A percentile compares a stretch with the other conserved stretches of the same genome.
Conservation (phyloP, 2,888 invertebrate genomes). For the Linnaemya vulpina region DNA sequence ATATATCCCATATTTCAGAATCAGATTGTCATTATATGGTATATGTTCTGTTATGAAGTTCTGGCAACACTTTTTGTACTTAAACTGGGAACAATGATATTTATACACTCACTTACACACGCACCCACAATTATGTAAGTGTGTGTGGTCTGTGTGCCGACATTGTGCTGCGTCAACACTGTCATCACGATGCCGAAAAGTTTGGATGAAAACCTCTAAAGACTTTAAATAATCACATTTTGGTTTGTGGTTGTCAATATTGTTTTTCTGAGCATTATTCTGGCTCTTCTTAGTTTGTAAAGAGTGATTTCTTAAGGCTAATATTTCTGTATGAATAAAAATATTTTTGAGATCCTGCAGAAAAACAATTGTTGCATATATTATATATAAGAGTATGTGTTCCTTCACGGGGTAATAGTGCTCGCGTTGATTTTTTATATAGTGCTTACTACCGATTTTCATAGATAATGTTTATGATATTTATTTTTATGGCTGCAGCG, state of each 20-base stretch:
- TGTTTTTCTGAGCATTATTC: slow-evolving; percentile 3
- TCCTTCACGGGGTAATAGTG: too few relatives aligned
- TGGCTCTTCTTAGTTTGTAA: neutral
- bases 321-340: too few relatives aligned
- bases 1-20: too few relatives aligned
- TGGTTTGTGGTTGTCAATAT: slow-evolving; percentile 52
- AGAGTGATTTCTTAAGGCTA: neutral
- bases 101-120: slow-evolving; percentile 3
- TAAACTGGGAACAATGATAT: slow-evolving; percentile 8
- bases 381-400: too few relatives aligned
- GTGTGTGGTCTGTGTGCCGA: neutral
- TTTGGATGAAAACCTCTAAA: slow-evolving; percentile 50
- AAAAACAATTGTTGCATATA: too few relatives aligned
- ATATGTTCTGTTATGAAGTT: too few relatives aligned
- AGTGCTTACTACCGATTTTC: too few relatives aligned
- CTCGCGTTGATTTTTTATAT: too few relatives aligned
- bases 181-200: slow-evolving; percentile 7
- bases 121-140: neutral
- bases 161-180: slow-evolving; percentile 16
- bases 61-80: neutral
- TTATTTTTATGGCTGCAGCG: too few relatives aligned
- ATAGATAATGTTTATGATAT: too few relatives aligned
- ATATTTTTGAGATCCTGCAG: too few relatives aligned
- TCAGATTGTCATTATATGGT: too few relatives aligned
- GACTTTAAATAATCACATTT: slow-evolving; percentile 60